phyloP scores from a whole-genome alignment of 2,113 vertebrate species.

The Cercocebus atys region DNA sequence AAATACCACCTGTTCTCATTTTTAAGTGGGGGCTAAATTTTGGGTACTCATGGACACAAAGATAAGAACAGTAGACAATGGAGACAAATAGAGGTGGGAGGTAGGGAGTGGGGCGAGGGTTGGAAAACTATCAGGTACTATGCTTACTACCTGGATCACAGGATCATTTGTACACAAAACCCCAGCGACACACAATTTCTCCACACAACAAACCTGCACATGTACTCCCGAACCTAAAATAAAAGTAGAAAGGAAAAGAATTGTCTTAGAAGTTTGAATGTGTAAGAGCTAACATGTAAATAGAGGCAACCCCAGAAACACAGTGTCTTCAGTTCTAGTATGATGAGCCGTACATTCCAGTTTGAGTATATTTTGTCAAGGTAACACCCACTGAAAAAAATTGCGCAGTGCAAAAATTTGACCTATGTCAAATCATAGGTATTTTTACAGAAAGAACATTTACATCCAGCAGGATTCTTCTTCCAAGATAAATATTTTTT shows the following conservation, averaged over 20 bases:
- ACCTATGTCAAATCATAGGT: background rate
- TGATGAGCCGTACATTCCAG: background rate
- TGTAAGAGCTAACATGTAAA: background rate
- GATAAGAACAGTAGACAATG: too few species aligned
- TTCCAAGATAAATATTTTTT: background rate
- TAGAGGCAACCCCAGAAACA: background rate
- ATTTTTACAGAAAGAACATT: background rate
- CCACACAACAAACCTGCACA: too few species aligned
- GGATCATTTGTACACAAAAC: too few species aligned
- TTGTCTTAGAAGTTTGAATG: background rate
- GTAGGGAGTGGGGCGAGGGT: too few species aligned
- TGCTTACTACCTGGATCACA: too few species aligned
- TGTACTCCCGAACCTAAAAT: too few species aligned
- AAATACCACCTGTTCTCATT: too few species aligned
- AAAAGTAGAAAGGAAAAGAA: background rate
- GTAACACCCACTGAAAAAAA: background rate
- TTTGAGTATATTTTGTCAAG: background rate
- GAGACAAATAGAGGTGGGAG: too few species aligned
- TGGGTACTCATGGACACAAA: too few species aligned
- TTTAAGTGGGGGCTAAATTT: too few species aligned
- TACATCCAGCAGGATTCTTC: background rate
- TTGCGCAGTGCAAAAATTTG: background rate
- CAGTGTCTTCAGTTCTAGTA: rapidly evolving
- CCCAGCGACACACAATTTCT: too few species aligned
- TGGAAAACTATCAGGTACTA: too few species aligned